These are phyloP conservation scores for Chrysotoxum bicinctum DNA, from an alignment of 2,888 invertebrate genomes.

Conservation along the genomic window DNA sequence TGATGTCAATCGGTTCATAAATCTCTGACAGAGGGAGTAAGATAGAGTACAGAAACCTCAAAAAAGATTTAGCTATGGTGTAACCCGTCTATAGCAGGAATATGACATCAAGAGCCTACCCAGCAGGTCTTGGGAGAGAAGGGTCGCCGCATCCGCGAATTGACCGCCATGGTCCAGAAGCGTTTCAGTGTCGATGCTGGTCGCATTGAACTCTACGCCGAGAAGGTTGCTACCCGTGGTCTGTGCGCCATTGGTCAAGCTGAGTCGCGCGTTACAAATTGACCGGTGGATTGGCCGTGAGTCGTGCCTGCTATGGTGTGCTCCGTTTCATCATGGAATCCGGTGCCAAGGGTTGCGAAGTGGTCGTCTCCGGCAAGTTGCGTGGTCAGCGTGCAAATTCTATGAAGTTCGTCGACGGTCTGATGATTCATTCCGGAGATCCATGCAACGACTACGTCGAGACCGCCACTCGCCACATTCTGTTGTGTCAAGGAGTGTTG, in stretches of 20 bases:
- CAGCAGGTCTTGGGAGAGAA: constrained; percentile 99
- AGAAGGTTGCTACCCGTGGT: constrained; percentile 98
- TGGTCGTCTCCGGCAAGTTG: constrained; percentile 99
- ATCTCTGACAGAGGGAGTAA: too few relatives aligned
- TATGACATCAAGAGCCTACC: too few relatives aligned
- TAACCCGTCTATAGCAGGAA: too few relatives aligned
- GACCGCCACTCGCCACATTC: constrained; percentile 98
- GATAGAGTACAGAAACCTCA: too few relatives aligned
- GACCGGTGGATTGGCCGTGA: constrained; percentile 93
- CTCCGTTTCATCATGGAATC: constrained; percentile 99
- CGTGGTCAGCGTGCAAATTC: constrained; percentile 99
- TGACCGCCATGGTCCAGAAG: constrained; percentile 99
- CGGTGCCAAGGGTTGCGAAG: constrained; percentile 98
- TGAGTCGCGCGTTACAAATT: constrained; percentile 98
- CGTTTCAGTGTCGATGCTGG: constrained; percentile 97
- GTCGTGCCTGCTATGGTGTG: constrained; percentile 99
- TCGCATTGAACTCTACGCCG: constrained; percentile 98
- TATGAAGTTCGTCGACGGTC: constrained; percentile 99
- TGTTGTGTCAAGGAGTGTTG: constrained; percentile 93
- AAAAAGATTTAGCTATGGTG: too few relatives aligned
- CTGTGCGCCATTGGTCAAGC: constrained; percentile 99
- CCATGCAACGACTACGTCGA: constrained; percentile 99
- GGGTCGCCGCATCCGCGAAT: constrained; percentile 96
- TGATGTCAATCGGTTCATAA: too few relatives aligned
- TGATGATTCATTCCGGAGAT: constrained; percentile 99